phyloP scores from a whole-genome alignment of 2,113 vertebrate genomes.

The Scophthalmus maximus region DNA sequence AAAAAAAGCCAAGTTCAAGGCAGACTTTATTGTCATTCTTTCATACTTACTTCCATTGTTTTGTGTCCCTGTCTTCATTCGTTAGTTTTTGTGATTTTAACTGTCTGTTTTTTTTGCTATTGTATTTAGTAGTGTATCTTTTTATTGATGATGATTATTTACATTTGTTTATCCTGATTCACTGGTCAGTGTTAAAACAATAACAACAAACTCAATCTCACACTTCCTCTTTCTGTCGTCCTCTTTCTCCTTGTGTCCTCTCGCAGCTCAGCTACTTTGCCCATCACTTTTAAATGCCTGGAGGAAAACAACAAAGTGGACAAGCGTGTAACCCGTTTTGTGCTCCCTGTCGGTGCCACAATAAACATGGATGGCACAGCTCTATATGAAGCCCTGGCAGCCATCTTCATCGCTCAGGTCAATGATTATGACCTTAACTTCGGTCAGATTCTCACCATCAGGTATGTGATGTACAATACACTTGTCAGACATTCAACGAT shows the following conservation, averaged over 20 bases:
- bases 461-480: constrained; percentile 84
- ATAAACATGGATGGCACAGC: constrained; percentile 98
- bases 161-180: too few relatives aligned
- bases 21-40: too few relatives aligned
- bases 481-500: too few relatives aligned
- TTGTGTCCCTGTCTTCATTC: too few relatives aligned
- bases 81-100: too few relatives aligned
- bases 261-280: constrained; percentile 92
- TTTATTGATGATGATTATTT: too few relatives aligned
- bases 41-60: too few relatives aligned
- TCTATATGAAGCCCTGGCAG: constrained; percentile 94
- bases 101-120: too few relatives aligned
- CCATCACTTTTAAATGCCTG: constrained; percentile 95
- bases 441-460: constrained; percentile 97
- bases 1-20: too few relatives aligned
- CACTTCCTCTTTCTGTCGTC: neutral
- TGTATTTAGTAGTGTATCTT: too few relatives aligned
- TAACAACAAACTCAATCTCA: neutral
- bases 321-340: constrained; percentile 94
- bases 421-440: constrained; percentile 95
- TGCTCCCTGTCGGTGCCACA: constrained; percentile 94
- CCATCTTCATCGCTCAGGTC: constrained; percentile 97
- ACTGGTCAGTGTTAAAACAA: too few relatives aligned
- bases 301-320: constrained; percentile 95
- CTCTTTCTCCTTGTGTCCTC: neutral